Base-by-base conservation (phyloP, 2,113 vertebrate genomes). In the Dunckerocampus dactyliophorus region DNA sequence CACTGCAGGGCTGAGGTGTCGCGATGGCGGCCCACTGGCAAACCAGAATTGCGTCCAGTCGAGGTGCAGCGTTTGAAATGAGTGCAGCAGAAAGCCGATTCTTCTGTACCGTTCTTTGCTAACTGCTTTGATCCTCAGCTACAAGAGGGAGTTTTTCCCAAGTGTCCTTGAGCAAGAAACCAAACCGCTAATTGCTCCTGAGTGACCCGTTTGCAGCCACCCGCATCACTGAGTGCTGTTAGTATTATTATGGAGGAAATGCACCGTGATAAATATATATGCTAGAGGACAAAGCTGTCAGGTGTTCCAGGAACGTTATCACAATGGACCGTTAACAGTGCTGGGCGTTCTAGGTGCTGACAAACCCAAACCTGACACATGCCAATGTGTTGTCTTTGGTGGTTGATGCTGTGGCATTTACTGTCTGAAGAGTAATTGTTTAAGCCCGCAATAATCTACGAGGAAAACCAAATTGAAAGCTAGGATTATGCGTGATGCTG, bases 1-100 rank as follows among this genome's bases (percentile, higher is more conserved):
- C 75, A 72, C 19, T 20, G 50, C 61, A 61, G 11, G 12, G 56
- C 65, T 67, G 50, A 50, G 39, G 21, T 63, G 60, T 51, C 67
- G 67, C 65, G 42, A 58, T 24, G 59, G 53, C 60, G 55, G 59
- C 43, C 57, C 62, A 43, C 31, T 28, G 55, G 49, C 48, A 62
- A 21, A 46, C 17, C 20, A 22, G 31, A 66, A 51, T 56, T 59
- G n/a, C 43, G n/a, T 59, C 8, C 47, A 20, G 17, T 8, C 1
- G 47, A n/a, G 47, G 17, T 49, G 47, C 20, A n/a, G 2, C 17
- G 7, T 43, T 43, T 45, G 19, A 45, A 37, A 8, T 39, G 10
- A 19, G 11, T 19, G 17, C 28, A 15, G 17, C 37, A 12, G 10
- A n/a, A 34, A 28, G 11, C 24, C n/a, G n/a, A n/a, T n/a, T n/a